A percentile compares a stretch with the other conserved stretches of the same genome.
These are phyloP conservation scores for Procambarus virginalis DNA, from an alignment of 1,140 invertebrate genomes.

Conservation along the genomic window DNA sequence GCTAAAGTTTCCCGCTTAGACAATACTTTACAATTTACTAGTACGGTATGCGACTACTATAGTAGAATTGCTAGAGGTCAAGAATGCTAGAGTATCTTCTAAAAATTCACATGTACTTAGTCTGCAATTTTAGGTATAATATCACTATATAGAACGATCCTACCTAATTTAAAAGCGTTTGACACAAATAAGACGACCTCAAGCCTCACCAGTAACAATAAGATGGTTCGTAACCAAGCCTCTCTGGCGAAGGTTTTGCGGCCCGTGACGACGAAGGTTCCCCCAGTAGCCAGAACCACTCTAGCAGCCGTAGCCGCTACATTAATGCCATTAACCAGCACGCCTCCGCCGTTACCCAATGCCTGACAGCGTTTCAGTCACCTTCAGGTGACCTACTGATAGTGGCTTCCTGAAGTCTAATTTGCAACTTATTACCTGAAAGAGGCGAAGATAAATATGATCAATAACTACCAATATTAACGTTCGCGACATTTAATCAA, in stretches of 20 bases:
- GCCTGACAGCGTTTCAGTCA: neutral
- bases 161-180: too few relatives aligned
- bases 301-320: neutral
- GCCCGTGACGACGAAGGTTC: constrained; percentile 5
- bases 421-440: constrained; percentile 43
- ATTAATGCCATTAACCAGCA: constrained; percentile 34
- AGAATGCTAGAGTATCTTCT: too few relatives aligned
- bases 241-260: constrained; percentile 9
- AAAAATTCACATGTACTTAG: neutral
- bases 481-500: too few relatives aligned
- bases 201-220: neutral
- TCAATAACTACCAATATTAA: too few relatives aligned
- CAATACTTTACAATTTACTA: too few relatives aligned
- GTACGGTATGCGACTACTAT: too few relatives aligned
- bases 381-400: neutral
- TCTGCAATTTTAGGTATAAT: too few relatives aligned
- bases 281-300: constrained; percentile 17
- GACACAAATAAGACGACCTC: too few relatives aligned
- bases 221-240: neutral
- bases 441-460: neutral
- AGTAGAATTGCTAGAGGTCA: too few relatives aligned
- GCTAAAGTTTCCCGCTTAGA: too few relatives aligned
- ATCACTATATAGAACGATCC: too few relatives aligned
- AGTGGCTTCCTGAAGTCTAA: constrained; percentile 25
- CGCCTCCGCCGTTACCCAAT: neutral